Percentiles rank a stretch among this genome's conserved stretches.
Evolutionary conservation across 2,888 invertebrate species (phyloP).

Genomic region (Laspeyria flexula): DNA sequence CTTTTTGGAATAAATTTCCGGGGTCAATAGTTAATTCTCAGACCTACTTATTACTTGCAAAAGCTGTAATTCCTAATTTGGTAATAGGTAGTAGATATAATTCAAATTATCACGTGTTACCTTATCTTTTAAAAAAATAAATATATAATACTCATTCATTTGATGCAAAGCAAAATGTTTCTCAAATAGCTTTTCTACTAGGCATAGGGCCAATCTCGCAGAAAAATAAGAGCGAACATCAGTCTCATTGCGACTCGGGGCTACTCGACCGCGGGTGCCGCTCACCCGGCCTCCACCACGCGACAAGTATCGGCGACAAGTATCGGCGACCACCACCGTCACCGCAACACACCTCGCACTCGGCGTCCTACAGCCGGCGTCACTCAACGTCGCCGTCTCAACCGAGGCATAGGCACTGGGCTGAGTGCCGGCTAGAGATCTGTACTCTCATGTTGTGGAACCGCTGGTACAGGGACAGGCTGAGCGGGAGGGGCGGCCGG

Average conservation of each 20-base stretch:
- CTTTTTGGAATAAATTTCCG: conserved; percentile 56
- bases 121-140: conserved; percentile 71
- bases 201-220: conserved; percentile 28
- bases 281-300: too few species aligned
- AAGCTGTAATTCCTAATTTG: conserved; percentile 41
- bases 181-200: conserved; percentile 39
- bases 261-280: conserved; percentile 28
- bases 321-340: conserved; percentile 15
- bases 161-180: conserved; percentile 61
- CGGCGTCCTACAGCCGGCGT: too few species aligned
- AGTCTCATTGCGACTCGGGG: conserved; percentile 57
- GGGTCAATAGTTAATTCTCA: conserved; percentile 40
- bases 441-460: too few species aligned
- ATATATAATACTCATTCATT: conserved; percentile 66
- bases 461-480: too few species aligned
- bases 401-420: conserved; percentile 45
- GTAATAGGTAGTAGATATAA: conserved; percentile 43
- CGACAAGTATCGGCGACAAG: neutral
- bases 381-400: conserved; percentile 30
- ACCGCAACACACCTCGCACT: neutral
- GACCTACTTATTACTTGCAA: conserved; percentile 38
- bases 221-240: conserved; percentile 50
- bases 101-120: conserved; percentile 54
- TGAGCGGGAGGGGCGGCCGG: conserved; percentile 41
- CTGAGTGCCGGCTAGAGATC: conserved; percentile 8